Conservation (phyloP, 2,888 invertebrate genomes). For the Unio delphinus region DNA sequence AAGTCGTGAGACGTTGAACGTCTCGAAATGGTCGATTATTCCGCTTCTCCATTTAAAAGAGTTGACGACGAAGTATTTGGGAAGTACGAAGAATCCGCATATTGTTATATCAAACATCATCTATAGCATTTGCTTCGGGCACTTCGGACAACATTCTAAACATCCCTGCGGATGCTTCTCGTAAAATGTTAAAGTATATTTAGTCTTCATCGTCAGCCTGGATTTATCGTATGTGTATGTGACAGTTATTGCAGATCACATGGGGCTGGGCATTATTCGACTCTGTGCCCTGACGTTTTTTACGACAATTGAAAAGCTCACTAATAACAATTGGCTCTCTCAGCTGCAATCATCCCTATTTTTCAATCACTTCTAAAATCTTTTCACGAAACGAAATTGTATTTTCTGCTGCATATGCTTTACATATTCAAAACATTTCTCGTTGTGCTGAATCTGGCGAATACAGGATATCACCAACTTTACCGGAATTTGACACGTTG, state of each 20-base stretch:
- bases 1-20: no score
- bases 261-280: slow-evolving; percentile 37
- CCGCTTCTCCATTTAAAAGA: no score
- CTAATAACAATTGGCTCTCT: slow-evolving; percentile 36
- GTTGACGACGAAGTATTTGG: not conserved
- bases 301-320: slow-evolving; percentile 33
- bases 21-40: no score
- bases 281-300: slow-evolving; percentile 20
- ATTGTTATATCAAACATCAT: slow-evolving; percentile 20
- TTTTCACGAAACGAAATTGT: slow-evolving; percentile 28
- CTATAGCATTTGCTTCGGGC: slow-evolving; percentile 22
- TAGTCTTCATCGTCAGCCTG: slow-evolving; percentile 52
- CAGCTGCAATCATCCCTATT: slow-evolving; percentile 38
- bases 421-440: slow-evolving; percentile 35
- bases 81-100: slow-evolving; percentile 11
- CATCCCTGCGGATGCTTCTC: slow-evolving; percentile 21
- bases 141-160: slow-evolving; percentile 36
- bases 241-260: slow-evolving; percentile 39
- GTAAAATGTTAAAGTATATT: slow-evolving; percentile 22
- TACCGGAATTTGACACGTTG: slow-evolving; percentile 44
- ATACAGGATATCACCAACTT: slow-evolving; percentile 40
- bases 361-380: slow-evolving; percentile 25
- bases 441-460: slow-evolving; percentile 39
- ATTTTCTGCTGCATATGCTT: slow-evolving; percentile 19
- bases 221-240: slow-evolving; percentile 51